phyloP scores from a whole-genome alignment of 1,140 invertebrate species.

The Adelges cooleyi region DNA sequence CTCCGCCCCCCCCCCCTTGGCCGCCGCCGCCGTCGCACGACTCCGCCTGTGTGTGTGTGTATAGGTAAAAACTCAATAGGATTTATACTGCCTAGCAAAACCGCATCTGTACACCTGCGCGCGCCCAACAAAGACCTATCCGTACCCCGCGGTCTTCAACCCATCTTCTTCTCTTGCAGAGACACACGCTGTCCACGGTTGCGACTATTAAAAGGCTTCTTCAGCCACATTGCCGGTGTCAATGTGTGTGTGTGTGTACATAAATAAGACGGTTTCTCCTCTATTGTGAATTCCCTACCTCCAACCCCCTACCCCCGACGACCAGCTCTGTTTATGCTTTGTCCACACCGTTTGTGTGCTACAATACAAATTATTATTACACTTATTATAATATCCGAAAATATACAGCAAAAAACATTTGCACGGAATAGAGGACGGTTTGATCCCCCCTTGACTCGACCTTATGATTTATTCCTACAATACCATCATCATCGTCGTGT shows the following conservation, averaged over 20 bases:
- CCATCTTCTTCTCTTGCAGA: neutral
- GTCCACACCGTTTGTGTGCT: too few species aligned
- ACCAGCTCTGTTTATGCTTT: too few species aligned
- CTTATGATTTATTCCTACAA: too few species aligned
- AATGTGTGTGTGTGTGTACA: neutral
- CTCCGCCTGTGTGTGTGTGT: neutral
- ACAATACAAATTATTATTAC: too few species aligned
- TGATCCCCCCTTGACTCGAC: too few species aligned
- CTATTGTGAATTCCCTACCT: slow-evolving; percentile 18
- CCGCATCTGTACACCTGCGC: slow-evolving; percentile 26
- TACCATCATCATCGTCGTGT: too few species aligned
- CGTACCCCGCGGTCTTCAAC: neutral
- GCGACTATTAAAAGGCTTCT: slow-evolving; percentile 27
- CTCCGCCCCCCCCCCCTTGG: neutral
- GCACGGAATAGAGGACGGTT: too few species aligned
- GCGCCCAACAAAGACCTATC: slow-evolving; percentile 18
- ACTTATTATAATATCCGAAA: too few species aligned
- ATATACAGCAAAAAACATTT: too few species aligned
- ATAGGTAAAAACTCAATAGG: slow-evolving; percentile 19
- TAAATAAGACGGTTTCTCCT: slow-evolving; percentile 19
- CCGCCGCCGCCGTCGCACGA: neutral
- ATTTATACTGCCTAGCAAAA: slow-evolving; percentile 12
- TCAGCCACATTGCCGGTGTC: neutral
- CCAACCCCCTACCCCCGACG: too few species aligned
- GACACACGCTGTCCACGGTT: neutral